Conservation (phyloP, 2,113 vertebrate species). For the Dromaius novaehollandiae region DNA sequence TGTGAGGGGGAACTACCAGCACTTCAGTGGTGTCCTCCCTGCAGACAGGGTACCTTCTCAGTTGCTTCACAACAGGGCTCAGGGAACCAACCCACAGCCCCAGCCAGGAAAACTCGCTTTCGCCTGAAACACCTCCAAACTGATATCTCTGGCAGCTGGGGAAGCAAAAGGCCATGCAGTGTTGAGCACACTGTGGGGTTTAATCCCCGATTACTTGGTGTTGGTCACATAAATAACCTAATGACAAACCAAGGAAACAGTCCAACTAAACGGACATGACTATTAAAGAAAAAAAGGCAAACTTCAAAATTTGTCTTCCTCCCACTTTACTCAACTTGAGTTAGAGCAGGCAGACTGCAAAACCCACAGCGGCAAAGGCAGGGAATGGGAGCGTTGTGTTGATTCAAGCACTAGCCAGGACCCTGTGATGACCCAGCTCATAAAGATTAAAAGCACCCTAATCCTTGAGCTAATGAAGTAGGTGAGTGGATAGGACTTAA, state of each 20-base stretch:
- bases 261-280: not conserved
- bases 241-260: not conserved
- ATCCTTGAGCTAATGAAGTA: slow-evolving; percentile 33
- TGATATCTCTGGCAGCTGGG: not conserved
- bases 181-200: not conserved
- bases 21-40: not conserved
- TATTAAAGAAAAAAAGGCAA: not conserved
- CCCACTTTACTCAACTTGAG: not conserved
- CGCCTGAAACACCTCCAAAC: not conserved
- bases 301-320: not conserved
- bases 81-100: not conserved
- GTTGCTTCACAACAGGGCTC: not conserved
- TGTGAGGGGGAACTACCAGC: not conserved
- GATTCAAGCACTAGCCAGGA: slow-evolving; percentile 23
- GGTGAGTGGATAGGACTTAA: slow-evolving; percentile 13
- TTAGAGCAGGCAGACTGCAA: not conserved
- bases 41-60: not conserved
- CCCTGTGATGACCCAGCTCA: slow-evolving; percentile 28
- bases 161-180: not conserved
- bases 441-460: slow-evolving; percentile 44
- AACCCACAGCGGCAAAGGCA: not conserved
- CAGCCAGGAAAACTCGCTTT: not conserved
- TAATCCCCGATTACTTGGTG: not conserved
- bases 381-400: not conserved
- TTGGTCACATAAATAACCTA: not conserved